These are phyloP conservation scores for Sesamia nonagrioides DNA, from an alignment of 1,140 invertebrate species.

Conservation along the genomic window DNA sequence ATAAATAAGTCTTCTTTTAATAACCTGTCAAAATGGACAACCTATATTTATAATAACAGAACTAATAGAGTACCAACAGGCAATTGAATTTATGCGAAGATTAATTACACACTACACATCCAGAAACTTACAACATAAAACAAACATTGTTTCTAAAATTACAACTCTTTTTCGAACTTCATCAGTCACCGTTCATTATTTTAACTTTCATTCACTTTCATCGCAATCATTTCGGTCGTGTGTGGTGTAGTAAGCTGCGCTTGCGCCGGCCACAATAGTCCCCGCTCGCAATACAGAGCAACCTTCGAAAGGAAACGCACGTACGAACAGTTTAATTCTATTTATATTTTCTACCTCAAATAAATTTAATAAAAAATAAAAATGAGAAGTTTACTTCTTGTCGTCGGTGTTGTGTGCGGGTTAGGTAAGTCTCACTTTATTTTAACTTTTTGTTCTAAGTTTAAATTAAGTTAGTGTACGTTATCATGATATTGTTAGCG, in stretches of 20 bases:
- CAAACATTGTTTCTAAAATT: constrained; percentile 5
- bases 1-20: constrained; percentile 36
- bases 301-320: constrained; percentile 79
- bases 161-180: not conserved
- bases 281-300: constrained; percentile 72
- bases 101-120: not conserved
- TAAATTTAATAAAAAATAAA: constrained; percentile 55
- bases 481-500: constrained; percentile 11
- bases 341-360: constrained; percentile 52
- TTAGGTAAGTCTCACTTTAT: constrained; percentile 66
- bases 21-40: constrained; percentile 21
- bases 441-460: constrained; percentile 24
- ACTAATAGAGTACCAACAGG: not conserved
- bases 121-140: not conserved
- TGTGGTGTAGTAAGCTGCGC: constrained; percentile 63
- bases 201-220: constrained; percentile 48
- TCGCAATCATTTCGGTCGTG: constrained; percentile 62
- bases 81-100: not conserved
- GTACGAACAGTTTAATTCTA: constrained; percentile 57
- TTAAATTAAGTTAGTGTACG: constrained; percentile 11
- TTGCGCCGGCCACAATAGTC: constrained; percentile 65
- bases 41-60: constrained; percentile 1
- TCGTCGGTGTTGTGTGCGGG: constrained; percentile 63
- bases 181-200: constrained; percentile 24
- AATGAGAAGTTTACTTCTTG: constrained; percentile 74